Evolutionary conservation across 92 coral and sea anemone genomes (phyloP), one percentile per base, ranked within the genome.

Genomic region (Zoanthus solanderi): DNA sequence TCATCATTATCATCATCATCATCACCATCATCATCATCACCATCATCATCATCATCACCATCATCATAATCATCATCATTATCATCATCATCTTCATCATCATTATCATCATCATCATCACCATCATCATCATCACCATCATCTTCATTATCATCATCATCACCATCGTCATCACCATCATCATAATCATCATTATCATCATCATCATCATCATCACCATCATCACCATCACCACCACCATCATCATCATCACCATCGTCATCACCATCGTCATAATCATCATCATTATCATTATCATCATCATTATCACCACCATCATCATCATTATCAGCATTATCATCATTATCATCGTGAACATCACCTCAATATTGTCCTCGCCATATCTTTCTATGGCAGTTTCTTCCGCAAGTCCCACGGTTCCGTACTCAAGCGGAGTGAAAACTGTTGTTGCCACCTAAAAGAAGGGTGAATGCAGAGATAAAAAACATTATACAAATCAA

Each of bases 371-470:
- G 13, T 92, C 98, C 67, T 95, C 96, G 56, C 96, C 97, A 61
- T 89, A 88, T 28, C 72, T 30, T 63, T 77, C 76, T 30, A 94
- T 75, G 29, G 99, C 99, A 42, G 93, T 75, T 87, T 97, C 99
- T 57, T 97, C 98, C 13, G 98, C 87, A 53, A 95, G 72, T 12
- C 99, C 99, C 0, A 95, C 98, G 15, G 95, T 87, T 50, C 99
- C 93, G 74, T 88, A 95, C 87, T 97, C 99, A 18, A 97, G 90
- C 9, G 99, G 99, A 9, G 99, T 97, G 74, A 97, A 97, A 11
- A 97, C 95, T 57, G 99, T 95, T 7, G 99, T 97, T 23, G 99
- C 90, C 37, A 97, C 94, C 99, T 97, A 76, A 85, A 61, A 71
- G 46, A 44, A 47, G 6, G 54, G 44, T 30, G 6, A 50, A 50